phyloP scores from a whole-genome alignment of 2,797 vertebrate genomes.

The Cyprinella venusta region DNA sequence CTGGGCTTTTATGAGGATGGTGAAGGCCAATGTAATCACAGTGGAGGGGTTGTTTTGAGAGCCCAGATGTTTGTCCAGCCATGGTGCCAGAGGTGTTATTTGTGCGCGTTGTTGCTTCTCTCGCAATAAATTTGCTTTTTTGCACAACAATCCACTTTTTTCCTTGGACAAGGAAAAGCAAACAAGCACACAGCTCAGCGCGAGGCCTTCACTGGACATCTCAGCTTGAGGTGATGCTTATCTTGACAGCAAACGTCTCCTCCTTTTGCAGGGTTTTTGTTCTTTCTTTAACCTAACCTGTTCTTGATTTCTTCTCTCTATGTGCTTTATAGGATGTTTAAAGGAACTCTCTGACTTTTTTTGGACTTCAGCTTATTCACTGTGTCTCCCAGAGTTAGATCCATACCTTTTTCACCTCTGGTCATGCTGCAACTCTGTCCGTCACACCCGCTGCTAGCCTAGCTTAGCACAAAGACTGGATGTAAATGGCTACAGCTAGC shows the following conservation, averaged over 20 bases:
- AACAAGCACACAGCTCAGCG: background rate
- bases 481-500: no score
- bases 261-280: background rate
- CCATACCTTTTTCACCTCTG: no score
- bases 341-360: no score
- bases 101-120: constrained; percentile 30
- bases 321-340: constrained; percentile 25
- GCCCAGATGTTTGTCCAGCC: constrained; percentile 61
- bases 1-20: constrained; percentile 70
- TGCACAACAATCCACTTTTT: background rate
- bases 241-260: background rate
- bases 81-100: constrained; percentile 31
- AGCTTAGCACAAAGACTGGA: no score
- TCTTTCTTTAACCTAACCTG: background rate
- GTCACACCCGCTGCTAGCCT: no score
- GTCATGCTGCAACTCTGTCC: no score
- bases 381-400: no score
- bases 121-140: constrained; percentile 12
- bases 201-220: background rate
- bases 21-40: constrained; percentile 70
- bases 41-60: constrained; percentile 62
- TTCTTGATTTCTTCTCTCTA: background rate
- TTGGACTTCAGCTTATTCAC: no score
- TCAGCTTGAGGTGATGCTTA: background rate
- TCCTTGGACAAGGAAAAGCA: background rate